Conservation (phyloP, 2,888 invertebrate genomes). For the Terebella lapidaria region DNA sequence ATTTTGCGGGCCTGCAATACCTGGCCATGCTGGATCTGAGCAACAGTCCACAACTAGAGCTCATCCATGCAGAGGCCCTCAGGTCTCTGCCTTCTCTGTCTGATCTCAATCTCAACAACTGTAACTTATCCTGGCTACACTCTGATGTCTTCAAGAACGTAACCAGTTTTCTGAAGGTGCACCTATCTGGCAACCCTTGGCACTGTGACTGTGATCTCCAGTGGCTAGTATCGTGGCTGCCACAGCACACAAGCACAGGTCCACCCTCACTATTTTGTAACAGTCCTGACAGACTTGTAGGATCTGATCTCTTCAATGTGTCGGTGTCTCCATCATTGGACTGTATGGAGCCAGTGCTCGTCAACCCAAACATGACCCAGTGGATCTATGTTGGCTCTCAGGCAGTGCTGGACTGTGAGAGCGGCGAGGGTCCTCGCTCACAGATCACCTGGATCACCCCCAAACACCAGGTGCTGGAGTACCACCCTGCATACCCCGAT, state of each 20-base stretch:
- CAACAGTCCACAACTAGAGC: slow-evolving; percentile 22
- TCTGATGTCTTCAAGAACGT: slow-evolving; percentile 21
- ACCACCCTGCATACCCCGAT: slow-evolving; percentile 27
- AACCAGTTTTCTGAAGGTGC: slow-evolving; percentile 16
- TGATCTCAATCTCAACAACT: slow-evolving; percentile 58
- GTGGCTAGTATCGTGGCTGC: slow-evolving; percentile 29
- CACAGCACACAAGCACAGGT: neutral
- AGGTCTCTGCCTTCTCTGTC: slow-evolving; percentile 24
- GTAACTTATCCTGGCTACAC: slow-evolving; percentile 53
- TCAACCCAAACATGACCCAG: slow-evolving; percentile 18
- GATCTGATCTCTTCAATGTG: slow-evolving; percentile 3
- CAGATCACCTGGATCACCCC: slow-evolving; percentile 73
- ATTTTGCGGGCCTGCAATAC: neutral
- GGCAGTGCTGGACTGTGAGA: slow-evolving; percentile 72
- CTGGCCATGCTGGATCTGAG: neutral
- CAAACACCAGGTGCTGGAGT: slow-evolving; percentile 26
- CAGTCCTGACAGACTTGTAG: slow-evolving; percentile 6
- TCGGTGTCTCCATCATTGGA: slow-evolving; percentile 54
- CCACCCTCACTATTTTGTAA: slow-evolving; percentile 6
- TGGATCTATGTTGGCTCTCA: slow-evolving; percentile 56
- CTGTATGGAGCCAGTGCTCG: slow-evolving; percentile 67
- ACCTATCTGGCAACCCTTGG: slow-evolving; percentile 36
- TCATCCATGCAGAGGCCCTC: slow-evolving; percentile 13
- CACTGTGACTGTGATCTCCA: slow-evolving; percentile 37
- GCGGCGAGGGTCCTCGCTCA: slow-evolving; percentile 71